A percentile compares a stretch with the other conserved stretches of the same genome.
These are phyloP conservation scores for Struthidea cinerea DNA, from an alignment of 2,113 vertebrate genomes.

Conservation along the genomic window DNA sequence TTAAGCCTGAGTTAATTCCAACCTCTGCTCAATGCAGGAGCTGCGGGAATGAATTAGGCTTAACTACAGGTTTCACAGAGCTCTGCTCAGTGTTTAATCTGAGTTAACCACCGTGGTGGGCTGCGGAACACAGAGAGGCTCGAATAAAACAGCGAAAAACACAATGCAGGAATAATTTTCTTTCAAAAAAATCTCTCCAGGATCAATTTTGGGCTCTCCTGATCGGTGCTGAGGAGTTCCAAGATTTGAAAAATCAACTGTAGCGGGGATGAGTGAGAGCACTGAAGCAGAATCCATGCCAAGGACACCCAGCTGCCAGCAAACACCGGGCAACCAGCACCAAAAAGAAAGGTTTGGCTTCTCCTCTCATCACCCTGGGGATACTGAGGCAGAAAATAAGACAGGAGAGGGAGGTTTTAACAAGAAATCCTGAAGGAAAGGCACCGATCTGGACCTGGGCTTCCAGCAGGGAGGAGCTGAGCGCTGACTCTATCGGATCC, in stretches of 20 bases:
- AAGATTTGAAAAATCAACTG: neutral
- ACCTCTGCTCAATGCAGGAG: neutral
- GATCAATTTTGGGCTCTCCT: neutral
- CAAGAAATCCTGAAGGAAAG: rapidly evolving
- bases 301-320: neutral
- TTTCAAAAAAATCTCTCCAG: neutral
- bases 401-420: neutral
- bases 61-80: neutral
- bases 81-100: neutral
- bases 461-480: neutral
- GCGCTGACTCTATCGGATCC: neutral
- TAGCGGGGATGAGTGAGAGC: neutral
- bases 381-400: neutral
- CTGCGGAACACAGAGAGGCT: rapidly evolving
- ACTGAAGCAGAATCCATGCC: neutral
- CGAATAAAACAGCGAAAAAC: neutral
- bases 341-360: neutral
- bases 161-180: neutral
- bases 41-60: neutral
- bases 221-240: neutral
- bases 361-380: neutral
- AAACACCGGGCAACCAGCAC: neutral
- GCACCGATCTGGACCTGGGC: neutral
- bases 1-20: neutral
- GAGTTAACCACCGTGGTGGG: neutral